These are phyloP conservation scores for Platygyra sinensis DNA, from an alignment of 64 coral and sea anemone genomes.

Conservation along the genomic window DNA sequence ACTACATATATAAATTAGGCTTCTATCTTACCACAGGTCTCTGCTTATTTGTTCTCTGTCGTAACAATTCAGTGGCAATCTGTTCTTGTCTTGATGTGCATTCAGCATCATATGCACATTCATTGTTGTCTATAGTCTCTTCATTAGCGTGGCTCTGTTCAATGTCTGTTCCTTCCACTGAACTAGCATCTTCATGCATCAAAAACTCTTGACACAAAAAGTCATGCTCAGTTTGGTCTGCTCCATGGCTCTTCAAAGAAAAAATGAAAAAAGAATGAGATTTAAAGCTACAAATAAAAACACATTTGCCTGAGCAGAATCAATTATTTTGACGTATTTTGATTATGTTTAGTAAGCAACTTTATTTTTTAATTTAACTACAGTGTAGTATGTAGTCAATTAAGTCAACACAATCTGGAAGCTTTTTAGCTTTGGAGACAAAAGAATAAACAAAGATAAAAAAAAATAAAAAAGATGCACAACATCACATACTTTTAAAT, in stretches of 20 bases:
- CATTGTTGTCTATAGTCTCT: not conserved
- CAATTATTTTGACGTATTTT: too few relatives aligned
- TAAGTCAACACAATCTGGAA: too few relatives aligned
- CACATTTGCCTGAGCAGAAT: too few relatives aligned
- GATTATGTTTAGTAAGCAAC: too few relatives aligned
- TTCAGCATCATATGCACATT: not conserved
- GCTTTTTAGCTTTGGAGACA: too few relatives aligned
- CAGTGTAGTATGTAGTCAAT: too few relatives aligned
- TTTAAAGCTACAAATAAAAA: too few relatives aligned
- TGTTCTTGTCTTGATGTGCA: not conserved
- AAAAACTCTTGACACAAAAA: slow-evolving; percentile 28
- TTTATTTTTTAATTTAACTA: too few relatives aligned
- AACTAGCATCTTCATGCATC: not conserved
- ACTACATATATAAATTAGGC: not conserved
- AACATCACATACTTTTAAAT: too few relatives aligned
- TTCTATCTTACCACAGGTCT: not conserved
- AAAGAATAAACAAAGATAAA: too few relatives aligned
- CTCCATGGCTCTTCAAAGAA: not conserved
- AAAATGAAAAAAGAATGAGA: too few relatives aligned
- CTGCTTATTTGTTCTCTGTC: not conserved
- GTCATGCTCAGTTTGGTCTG: not conserved
- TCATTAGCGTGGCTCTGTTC: not conserved
- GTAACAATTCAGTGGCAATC: not conserved
- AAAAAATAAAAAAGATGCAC: too few relatives aligned
- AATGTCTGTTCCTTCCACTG: slow-evolving; percentile 6